Evolutionary conservation across 2,113 vertebrate genomes (phyloP).

Genomic region (Catharus minimus): DNA sequence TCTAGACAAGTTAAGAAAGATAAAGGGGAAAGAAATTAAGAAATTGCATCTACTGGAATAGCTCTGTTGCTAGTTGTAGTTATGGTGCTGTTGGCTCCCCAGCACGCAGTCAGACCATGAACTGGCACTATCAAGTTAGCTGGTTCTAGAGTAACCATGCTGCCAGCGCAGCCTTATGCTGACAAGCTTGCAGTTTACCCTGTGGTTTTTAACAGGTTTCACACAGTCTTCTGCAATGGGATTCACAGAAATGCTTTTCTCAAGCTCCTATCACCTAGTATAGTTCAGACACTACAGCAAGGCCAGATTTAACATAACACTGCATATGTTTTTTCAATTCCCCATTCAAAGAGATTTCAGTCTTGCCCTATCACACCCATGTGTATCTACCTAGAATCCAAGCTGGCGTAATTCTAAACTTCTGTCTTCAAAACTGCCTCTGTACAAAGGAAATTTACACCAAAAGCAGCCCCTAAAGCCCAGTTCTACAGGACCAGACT

Average conservation of each 20-base stretch:
- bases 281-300: background rate
- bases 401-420: background rate
- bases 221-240: fast-evolving
- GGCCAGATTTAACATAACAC: background rate
- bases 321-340: background rate
- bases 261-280: background rate
- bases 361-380: background rate
- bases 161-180: background rate
- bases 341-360: background rate
- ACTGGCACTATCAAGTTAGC: background rate
- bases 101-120: background rate
- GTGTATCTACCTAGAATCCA: background rate
- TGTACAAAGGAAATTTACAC: background rate
- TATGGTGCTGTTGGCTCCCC: fast-evolving
- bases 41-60: background rate
- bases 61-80: background rate
- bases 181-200: background rate
- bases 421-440: background rate
- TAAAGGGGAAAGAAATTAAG: background rate
- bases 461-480: background rate
- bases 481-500: background rate
- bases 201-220: background rate
- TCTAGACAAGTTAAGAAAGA: background rate
- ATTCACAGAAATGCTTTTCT: background rate
- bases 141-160: background rate